Percentiles rank a stretch among this genome's conserved stretches.
Conservation (phyloP, 2,888 invertebrate genomes). For the Epistrophella euchroma region DNA sequence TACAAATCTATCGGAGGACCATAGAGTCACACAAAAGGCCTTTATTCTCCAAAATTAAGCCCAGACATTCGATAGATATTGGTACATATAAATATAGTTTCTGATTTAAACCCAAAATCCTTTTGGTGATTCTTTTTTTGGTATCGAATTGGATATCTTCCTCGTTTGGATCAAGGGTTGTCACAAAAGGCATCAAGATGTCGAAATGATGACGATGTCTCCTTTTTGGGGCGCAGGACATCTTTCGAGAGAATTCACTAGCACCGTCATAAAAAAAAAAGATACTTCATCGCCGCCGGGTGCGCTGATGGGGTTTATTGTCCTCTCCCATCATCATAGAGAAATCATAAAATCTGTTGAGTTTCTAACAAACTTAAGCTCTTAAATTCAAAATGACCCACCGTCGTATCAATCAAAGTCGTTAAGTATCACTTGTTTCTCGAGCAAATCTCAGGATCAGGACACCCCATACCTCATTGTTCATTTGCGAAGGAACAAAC, state of each 20-base stretch:
- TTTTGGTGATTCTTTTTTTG: neutral
- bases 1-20: neutral
- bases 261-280: slow-evolving; percentile 24
- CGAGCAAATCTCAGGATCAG: slow-evolving; percentile 26
- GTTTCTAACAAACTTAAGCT: slow-evolving; percentile 2
- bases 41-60: slow-evolving; percentile 19
- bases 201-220: slow-evolving; percentile 6
- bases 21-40: neutral
- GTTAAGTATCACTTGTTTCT: slow-evolving; percentile 36
- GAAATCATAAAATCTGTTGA: slow-evolving; percentile 27
- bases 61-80: slow-evolving; percentile 6
- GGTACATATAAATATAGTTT: slow-evolving; percentile 1
- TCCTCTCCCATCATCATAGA: slow-evolving; percentile 3
- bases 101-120: slow-evolving; percentile 18
- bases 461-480: slow-evolving; percentile 8
- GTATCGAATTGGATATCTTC: slow-evolving; percentile 22
- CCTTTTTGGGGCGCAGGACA: neutral
- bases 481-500: slow-evolving; percentile 10
- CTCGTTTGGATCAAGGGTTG: neutral
- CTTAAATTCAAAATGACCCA: slow-evolving; percentile 21
- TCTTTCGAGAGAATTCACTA: slow-evolving; percentile 12
- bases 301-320: slow-evolving; percentile 6
- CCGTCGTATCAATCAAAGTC: slow-evolving; percentile 41
- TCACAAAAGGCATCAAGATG: slow-evolving; percentile 6
- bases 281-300: neutral